Base-by-base conservation (phyloP, 2,888 invertebrate species). In the Fragum fragum region DNA sequence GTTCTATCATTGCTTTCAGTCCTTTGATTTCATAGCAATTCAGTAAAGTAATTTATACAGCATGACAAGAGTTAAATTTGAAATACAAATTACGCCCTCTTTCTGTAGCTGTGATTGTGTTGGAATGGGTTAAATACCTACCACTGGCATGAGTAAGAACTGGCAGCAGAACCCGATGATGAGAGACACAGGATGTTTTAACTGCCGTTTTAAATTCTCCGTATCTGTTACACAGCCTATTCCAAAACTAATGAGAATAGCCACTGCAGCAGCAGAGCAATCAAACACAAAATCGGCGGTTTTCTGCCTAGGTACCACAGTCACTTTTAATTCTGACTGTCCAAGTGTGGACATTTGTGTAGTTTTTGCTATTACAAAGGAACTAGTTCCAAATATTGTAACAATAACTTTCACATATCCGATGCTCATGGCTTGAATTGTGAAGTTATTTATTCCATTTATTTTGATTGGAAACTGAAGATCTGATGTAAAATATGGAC, bases 91-190 rank as follows among this genome's bases (percentile, higher is more conserved):
- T n/a, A n/a, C n/a, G n/a, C n/a, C n/a, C n/a, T n/a, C n/a, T n/a
- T n/a, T n/a, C n/a, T n/a, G n/a, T n/a, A n/a, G n/a, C n/a, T n/a
- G n/a, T n/a, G n/a, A n/a, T n/a, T n/a, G n/a, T n/a, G n/a, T n/a
- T n/a, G n/a, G n/a, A n/a, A n/a, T n/a, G n/a, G 9, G 32, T 39
- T 26, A 36, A 36, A 76, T 81, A 89, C 92, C 91, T 87, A 93
- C 93, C 89, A 92, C 87, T 53, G 93, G 94, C 91, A 93, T 93
- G 32, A 94, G 83, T 63, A 94, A 89, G 85, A 94, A 92, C 84
- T 94, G 93, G 76, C 93, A 93, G 83, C 91, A 90, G 75, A 93
- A 91, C 63, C 92, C 93, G 21, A 93, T 89, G 66, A 93, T 88
- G 32, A 94, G 87, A 0, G 93, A 90, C 53, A 92, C 90, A 0